Base-by-base conservation (phyloP, 2,888 invertebrate genomes). In the Agrochola litura region DNA sequence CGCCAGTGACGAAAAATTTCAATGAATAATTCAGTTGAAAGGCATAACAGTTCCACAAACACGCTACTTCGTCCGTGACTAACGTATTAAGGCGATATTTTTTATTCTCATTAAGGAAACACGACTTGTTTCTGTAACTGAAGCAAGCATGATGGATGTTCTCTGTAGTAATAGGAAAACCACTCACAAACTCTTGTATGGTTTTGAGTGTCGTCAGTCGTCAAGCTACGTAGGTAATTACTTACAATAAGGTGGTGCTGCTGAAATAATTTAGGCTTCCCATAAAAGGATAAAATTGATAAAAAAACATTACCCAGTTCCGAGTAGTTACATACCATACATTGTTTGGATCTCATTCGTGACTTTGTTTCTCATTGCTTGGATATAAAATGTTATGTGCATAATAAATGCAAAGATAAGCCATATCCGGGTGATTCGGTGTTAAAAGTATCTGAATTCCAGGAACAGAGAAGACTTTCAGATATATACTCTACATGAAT, bases 61-160 rank as follows among this genome's bases (percentile, higher is more conserved):
- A 75, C 54, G 86, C 73, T 61, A 80, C 73, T 56, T 71, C 61
- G 41, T 74, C 68, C 78, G 86, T 82, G 83, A 86, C 72, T 69
- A 61, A 69, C 65, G 61, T 74, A 61, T 83, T 73, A 72, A 63
- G 54, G 22, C n/a, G 37, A 65, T 73, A 63, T 76, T 76, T 69
- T 75, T 77, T 81, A 37, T 75, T 60, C 58, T 76, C 75, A 78
- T 78, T 81, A 83, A 19, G 43, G 65, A 69, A 60, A 65, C 65
- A 76, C 16, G 52, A 64, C 63, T 67, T 67, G 68, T 60, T 81
- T 37, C 30, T 60, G 19, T 60, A 43, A 79, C 37, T 37, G 19
- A 30, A 52, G 43, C 54, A 22, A 63, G 12, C 30, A 52, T 22
- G 30, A 19, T 58, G 16, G 16, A 46, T 14, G 41, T 54, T 71